Percentiles rank a stretch among this genome's conserved stretches.
phyloP scores from a whole-genome alignment of 2,888 invertebrate genomes.

The Nemotelus pantherinus region DNA sequence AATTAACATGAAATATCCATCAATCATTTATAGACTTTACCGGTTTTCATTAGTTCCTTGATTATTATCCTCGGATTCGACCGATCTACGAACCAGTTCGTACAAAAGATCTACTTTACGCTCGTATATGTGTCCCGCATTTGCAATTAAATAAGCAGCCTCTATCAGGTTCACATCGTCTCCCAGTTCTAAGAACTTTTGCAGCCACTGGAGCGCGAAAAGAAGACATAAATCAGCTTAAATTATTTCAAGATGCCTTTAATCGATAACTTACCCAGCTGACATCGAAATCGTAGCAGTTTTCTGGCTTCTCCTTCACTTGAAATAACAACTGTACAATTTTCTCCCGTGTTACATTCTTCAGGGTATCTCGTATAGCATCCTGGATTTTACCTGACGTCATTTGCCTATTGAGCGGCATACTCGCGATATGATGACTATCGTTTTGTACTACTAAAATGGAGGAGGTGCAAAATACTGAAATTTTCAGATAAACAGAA shows the following conservation, averaged over 20 bases:
- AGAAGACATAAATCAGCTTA: not conserved
- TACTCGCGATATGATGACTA: not conserved
- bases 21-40: no score
- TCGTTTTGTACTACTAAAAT: not conserved
- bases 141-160: slow-evolving; percentile 57
- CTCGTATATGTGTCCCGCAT: slow-evolving; percentile 59
- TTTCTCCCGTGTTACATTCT: slow-evolving; percentile 54
- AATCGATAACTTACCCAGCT: slow-evolving; percentile 57
- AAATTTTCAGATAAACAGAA: not conserved
- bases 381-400: slow-evolving; percentile 50
- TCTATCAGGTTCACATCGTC: slow-evolving; percentile 53
- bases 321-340: slow-evolving; percentile 59
- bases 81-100: slow-evolving; percentile 55
- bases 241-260: slow-evolving; percentile 4
- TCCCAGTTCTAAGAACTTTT: not conserved
- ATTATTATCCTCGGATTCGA: not conserved
- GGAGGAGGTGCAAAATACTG: no score
- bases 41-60: slow-evolving; percentile 2
- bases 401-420: not conserved
- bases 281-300: slow-evolving; percentile 58
- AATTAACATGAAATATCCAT: no score
- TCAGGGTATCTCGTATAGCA: slow-evolving; percentile 56
- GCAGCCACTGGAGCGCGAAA: slow-evolving; percentile 3
- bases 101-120: slow-evolving; percentile 60
- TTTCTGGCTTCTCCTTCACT: slow-evolving; percentile 59